These are phyloP conservation scores for Drosophila fulvimacula DNA, from an alignment of 2,888 invertebrate species.

Conservation along the genomic window DNA sequence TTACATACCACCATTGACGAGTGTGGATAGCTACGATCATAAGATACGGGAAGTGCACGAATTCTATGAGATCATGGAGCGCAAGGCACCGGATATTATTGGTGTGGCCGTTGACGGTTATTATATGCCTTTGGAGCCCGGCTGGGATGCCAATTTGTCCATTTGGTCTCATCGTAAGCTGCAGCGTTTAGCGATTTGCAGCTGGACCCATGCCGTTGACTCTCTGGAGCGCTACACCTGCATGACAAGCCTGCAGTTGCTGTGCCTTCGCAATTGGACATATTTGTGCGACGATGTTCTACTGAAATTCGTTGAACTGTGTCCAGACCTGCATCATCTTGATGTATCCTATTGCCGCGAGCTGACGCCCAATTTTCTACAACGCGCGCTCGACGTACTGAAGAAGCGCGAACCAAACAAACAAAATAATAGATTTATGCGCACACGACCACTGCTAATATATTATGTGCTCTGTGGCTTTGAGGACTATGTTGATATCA, in stretches of 20 bases:
- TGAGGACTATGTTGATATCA: constrained; percentile 70
- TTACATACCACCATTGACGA: constrained; percentile 54
- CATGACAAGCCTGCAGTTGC: constrained; percentile 66
- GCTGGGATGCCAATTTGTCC: constrained; percentile 65
- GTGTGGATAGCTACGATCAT: constrained; percentile 73
- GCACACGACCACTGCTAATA: constrained; percentile 52
- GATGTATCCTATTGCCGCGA: constrained; percentile 77
- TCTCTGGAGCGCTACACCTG: constrained; percentile 65
- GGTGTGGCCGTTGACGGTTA: constrained; percentile 79
- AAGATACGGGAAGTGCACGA: constrained; percentile 78
- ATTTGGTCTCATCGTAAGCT: constrained; percentile 64
- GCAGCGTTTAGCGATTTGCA: constrained; percentile 75
- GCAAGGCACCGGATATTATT: constrained; percentile 60
- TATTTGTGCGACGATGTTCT: constrained; percentile 64
- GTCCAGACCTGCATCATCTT: constrained; percentile 71
- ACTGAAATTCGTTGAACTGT: constrained; percentile 66
- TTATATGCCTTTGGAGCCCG: constrained; percentile 69
- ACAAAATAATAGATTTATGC: constrained; percentile 41
- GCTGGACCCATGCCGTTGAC: constrained; percentile 64
- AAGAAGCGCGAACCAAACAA: constrained; percentile 54
- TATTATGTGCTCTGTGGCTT: constrained; percentile 75
- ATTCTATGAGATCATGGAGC: constrained; percentile 74
- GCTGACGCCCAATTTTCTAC: constrained; percentile 64
- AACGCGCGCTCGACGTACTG: constrained; percentile 56
- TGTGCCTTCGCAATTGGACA: constrained; percentile 72